Evolutionary conservation across 2,888 invertebrate species (phyloP).

Genomic region (Tiphia femorata): DNA sequence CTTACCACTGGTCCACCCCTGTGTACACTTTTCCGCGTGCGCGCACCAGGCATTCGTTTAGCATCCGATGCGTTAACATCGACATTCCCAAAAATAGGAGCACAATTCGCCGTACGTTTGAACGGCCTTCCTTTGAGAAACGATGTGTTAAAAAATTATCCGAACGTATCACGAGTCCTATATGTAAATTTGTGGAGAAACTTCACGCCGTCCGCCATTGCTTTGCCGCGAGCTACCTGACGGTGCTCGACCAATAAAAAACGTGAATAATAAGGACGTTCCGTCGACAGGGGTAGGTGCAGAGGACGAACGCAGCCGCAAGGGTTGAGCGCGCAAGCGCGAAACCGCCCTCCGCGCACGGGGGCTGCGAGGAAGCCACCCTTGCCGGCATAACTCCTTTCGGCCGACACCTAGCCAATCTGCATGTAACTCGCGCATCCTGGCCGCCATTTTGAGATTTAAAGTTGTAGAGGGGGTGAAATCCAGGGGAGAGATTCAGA

Average conservation of each 20-base stretch:
- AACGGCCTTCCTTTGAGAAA: neutral
- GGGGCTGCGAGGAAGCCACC: constrained; percentile 52
- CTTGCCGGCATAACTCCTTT: constrained; percentile 55
- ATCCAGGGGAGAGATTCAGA: too few relatives aligned
- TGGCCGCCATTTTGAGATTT: constrained; percentile 65
- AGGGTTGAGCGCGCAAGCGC: constrained; percentile 64
- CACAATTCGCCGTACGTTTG: neutral
- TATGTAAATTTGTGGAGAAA: constrained; percentile 3
- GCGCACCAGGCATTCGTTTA: constrained; percentile 13
- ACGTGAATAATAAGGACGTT: constrained; percentile 56
- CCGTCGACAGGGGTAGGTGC: constrained; percentile 15
- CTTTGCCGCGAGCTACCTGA: constrained; percentile 36
- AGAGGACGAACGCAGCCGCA: constrained; percentile 30
- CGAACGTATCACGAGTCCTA: neutral
- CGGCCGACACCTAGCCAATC: constrained; percentile 64
- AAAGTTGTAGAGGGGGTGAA: constrained; percentile 47
- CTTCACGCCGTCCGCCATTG: constrained; percentile 42
- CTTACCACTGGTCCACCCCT: constrained; percentile 36
- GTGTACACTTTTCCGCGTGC: constrained; percentile 23
- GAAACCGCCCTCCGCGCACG: constrained; percentile 61
- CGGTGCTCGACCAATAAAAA: constrained; percentile 45
- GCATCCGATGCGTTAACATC: neutral
- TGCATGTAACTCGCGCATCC: constrained; percentile 58
- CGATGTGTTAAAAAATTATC: too few relatives aligned
- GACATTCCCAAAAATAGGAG: neutral